A percentile compares a stretch with the other conserved stretches of the same genome.
phyloP scores from a whole-genome alignment of 2,113 vertebrate genomes.

The Atractosteus spatula region DNA sequence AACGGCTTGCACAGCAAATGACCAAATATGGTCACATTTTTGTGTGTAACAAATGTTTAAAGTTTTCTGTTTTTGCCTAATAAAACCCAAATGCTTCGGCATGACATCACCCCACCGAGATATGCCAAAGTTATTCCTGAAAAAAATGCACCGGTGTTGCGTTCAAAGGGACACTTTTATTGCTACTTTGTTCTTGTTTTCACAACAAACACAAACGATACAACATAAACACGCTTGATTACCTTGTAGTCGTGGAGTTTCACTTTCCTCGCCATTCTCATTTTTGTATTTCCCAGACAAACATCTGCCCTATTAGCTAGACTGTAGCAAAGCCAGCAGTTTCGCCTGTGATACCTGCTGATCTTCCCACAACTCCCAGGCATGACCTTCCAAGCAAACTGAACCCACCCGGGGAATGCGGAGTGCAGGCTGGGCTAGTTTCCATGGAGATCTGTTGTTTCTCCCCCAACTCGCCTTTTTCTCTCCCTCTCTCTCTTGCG shows the following conservation, averaged over 20 bases:
- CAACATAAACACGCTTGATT: conserved; percentile 33
- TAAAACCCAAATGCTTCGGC: conserved; percentile 4
- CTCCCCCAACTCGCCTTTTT: conserved; percentile 47
- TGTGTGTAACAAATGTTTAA: neutral
- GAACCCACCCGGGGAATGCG: conserved; percentile 45
- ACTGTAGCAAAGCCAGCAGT: conserved; percentile 24
- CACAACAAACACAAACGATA: neutral
- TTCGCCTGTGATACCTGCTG: conserved; percentile 46
- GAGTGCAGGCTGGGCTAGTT: conserved; percentile 64
- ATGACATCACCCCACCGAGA: conserved; percentile 10
- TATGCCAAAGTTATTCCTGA: conserved; percentile 4
- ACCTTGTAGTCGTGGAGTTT: conserved; percentile 53
- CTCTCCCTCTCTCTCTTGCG: conserved; percentile 23
- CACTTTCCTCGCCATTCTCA: conserved; percentile 52
- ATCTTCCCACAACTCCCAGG: conserved; percentile 47
- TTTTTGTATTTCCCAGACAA: conserved; percentile 41
- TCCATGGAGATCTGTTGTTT: conserved; percentile 59
- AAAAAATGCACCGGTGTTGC: neutral
- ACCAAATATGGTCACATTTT: conserved; percentile 62
- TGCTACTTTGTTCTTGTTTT: neutral
- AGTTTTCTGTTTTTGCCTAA: conserved; percentile 3
- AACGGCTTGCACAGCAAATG: conserved; percentile 21
- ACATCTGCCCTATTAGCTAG: conserved; percentile 31
- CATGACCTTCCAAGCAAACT: conserved; percentile 56
- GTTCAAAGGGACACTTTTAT: neutral